A percentile compares a stretch with the other conserved stretches of the same genome.
Conservation (phyloP, 2,797 vertebrate species). For the Scolopax rusticola region DNA sequence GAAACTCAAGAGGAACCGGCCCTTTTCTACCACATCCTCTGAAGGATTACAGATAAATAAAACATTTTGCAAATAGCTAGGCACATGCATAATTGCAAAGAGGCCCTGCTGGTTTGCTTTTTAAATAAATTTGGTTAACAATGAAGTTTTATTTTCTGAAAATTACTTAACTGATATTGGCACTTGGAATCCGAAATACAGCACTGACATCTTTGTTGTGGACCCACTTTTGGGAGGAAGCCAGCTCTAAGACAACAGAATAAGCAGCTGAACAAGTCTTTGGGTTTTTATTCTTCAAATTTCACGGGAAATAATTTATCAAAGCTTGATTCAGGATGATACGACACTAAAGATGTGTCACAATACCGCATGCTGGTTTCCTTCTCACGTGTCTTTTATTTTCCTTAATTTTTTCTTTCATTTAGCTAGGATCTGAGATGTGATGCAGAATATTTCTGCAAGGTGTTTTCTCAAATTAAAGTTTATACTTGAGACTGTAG, state of each 20-base stretch:
- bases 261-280: background rate
- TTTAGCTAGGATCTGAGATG: background rate
- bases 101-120: background rate
- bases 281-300: background rate
- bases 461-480: background rate
- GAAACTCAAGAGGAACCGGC: conserved; percentile 50
- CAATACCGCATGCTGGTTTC: background rate
- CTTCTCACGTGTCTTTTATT: background rate
- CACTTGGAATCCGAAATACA: conserved; percentile 6
- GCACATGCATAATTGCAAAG: conserved; percentile 40
- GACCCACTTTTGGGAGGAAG: background rate
- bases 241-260: background rate
- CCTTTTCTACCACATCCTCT: conserved; percentile 57
- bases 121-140: conserved; percentile 58
- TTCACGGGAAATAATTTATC: background rate
- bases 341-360: background rate
- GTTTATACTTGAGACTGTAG: background rate
- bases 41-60: conserved; percentile 54
- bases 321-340: background rate
- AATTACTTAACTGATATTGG: background rate
- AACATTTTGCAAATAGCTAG: conserved; percentile 48
- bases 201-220: background rate
- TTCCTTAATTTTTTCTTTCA: background rate
- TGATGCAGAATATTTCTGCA: background rate
- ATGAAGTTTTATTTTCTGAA: conserved; percentile 40